phyloP scores from a whole-genome alignment of 2,113 vertebrate species.

The Solenodon paradoxus region DNA sequence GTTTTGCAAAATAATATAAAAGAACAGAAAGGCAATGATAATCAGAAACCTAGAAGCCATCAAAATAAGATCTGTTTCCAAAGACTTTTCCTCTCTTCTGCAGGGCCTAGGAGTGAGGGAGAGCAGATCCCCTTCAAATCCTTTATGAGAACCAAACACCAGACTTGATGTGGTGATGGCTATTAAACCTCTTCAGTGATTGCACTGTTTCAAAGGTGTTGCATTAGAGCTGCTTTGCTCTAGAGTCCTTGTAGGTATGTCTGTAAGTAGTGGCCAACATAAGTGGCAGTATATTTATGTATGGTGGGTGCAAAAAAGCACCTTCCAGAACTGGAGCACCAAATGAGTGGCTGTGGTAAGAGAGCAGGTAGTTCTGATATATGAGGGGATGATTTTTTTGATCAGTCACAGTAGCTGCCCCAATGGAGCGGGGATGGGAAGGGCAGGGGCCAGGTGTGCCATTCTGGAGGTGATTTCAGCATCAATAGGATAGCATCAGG shows the following conservation, averaged over 20 bases:
- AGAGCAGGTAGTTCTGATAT: neutral
- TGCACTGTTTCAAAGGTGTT: neutral
- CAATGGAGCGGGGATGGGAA: neutral
- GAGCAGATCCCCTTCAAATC: neutral
- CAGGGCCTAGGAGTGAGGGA: neutral
- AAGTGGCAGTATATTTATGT: neutral
- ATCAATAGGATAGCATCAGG: neutral
- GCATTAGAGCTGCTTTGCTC: neutral
- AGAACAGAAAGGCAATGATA: neutral
- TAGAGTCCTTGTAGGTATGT: neutral
- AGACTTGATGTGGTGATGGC: neutral
- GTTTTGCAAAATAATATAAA: neutral
- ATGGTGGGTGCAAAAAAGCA: neutral
- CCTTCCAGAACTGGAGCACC: neutral
- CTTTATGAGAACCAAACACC: neutral
- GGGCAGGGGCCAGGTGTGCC: neutral
- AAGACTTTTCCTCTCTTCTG: conserved; percentile 18
- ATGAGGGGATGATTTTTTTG: neutral
- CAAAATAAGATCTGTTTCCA: neutral
- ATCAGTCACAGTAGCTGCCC: neutral
- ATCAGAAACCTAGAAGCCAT: neutral
- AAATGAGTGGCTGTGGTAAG: neutral
- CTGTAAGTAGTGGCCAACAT: neutral
- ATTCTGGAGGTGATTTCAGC: neutral
- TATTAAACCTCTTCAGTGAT: neutral